Conservation (phyloP, 1,140 invertebrate species). For the Monomorium pharaonis region DNA sequence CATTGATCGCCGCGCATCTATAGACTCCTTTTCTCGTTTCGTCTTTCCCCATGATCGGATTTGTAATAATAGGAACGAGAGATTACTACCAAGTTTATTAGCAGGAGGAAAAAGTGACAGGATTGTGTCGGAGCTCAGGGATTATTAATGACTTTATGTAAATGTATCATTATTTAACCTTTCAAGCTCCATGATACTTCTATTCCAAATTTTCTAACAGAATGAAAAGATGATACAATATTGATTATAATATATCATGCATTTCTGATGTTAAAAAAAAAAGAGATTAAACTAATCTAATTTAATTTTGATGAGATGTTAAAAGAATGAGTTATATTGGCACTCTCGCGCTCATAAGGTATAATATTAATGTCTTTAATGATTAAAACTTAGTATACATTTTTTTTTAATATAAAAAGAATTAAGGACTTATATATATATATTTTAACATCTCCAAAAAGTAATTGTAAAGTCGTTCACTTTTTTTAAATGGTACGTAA, state of each 20-base stretch:
- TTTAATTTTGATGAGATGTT: no score
- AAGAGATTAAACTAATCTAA: no score
- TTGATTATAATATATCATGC: not conserved
- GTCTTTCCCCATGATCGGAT: constrained; percentile 6
- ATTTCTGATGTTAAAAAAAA: not conserved
- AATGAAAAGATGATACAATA: not conserved
- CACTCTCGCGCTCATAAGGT: not conserved
- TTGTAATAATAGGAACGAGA: constrained; percentile 20
- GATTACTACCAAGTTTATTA: constrained; percentile 36
- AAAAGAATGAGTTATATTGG: not conserved
- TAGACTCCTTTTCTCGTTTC: constrained; percentile 48
- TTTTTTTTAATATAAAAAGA: no score
- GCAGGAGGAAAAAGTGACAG: not conserved
- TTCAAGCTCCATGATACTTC: not conserved
- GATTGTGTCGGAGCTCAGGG: not conserved
- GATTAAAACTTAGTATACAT: constrained; percentile 39
- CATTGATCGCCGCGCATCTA: constrained; percentile 53
- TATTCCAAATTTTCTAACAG: not conserved
- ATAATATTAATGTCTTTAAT: constrained; percentile 38
- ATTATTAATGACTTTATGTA: constrained; percentile 21
- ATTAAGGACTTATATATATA: no score
- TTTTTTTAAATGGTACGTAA: no score
- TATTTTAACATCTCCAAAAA: no score
- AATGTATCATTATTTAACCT: not conserved
- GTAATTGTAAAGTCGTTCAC: no score